These are phyloP conservation scores for Lytechinus pictus DNA, from an alignment of 35 echinoderm and acorn worm species.

Conservation along the genomic window DNA sequence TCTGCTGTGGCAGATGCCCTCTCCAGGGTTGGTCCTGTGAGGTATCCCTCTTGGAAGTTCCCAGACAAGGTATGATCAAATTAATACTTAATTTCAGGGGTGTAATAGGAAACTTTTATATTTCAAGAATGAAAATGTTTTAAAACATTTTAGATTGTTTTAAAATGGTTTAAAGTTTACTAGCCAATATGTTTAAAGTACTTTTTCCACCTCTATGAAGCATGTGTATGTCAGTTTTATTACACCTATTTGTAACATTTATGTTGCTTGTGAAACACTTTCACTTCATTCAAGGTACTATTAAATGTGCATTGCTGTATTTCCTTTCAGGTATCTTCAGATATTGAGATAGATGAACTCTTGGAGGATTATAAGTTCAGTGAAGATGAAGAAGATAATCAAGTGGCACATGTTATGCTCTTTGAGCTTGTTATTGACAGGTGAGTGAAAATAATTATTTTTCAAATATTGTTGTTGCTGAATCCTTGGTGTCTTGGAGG, in stretches of 20 bases:
- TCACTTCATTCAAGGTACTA: too few relatives aligned
- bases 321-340: conserved; percentile 81
- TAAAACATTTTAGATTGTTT: too few relatives aligned
- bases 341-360: conserved; percentile 82
- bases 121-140: too few relatives aligned
- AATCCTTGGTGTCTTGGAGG: not conserved
- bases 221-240: too few relatives aligned
- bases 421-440: conserved; percentile 97
- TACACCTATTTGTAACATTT: too few relatives aligned
- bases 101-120: too few relatives aligned
- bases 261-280: too few relatives aligned
- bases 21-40: conserved; percentile 92
- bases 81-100: not conserved
- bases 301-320: too few relatives aligned
- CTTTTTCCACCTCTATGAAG: too few relatives aligned
- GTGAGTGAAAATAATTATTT: conserved; percentile 22
- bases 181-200: too few relatives aligned
- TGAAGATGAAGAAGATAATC: conserved; percentile 89
- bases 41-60: conserved; percentile 97
- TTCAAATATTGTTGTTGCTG: not conserved
- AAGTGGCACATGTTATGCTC: conserved; percentile 90
- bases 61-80: conserved; percentile 87
- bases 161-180: too few relatives aligned
- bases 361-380: conserved; percentile 76
- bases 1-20: conserved; percentile 80